These are phyloP conservation scores for Seriola dumerili DNA, from an alignment of 2,113 vertebrate genomes.

Conservation along the genomic window DNA sequence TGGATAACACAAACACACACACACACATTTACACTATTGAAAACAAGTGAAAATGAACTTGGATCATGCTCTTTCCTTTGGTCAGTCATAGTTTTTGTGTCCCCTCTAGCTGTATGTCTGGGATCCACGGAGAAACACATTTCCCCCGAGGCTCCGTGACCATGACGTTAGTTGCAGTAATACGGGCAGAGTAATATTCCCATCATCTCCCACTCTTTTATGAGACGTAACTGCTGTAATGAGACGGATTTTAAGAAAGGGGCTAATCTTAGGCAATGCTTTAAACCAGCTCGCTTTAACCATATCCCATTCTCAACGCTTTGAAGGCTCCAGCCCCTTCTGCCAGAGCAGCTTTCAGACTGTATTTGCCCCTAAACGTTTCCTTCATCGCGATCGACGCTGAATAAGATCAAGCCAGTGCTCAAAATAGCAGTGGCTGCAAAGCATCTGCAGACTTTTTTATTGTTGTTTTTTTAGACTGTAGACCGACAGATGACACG, in stretches of 20 bases:
- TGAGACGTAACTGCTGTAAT: conserved; percentile 68
- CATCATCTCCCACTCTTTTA: conserved; percentile 45
- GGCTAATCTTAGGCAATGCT: conserved; percentile 64
- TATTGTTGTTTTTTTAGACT: conserved; percentile 1
- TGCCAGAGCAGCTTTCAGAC: conserved; percentile 45
- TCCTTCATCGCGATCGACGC: conserved; percentile 60
- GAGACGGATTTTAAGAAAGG: conserved; percentile 61
- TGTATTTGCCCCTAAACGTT: conserved; percentile 37
- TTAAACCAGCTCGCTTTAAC: conserved; percentile 49
- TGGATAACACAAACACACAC: background rate
- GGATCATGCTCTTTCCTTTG: background rate
- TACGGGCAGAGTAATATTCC: conserved; percentile 32
- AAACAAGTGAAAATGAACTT: background rate
- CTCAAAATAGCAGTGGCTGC: conserved; percentile 37
- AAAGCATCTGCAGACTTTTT: conserved; percentile 39
- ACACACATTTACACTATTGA: background rate
- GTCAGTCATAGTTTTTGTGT: background rate
- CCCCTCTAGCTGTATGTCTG: conserved; percentile 9
- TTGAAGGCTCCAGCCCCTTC: conserved; percentile 47
- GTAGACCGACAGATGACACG: conserved; percentile 22
- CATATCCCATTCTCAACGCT: conserved; percentile 64
- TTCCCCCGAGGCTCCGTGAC: background rate
- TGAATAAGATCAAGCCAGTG: conserved; percentile 5
- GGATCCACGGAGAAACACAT: background rate
- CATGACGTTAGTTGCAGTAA: conserved; percentile 1